Evolutionary conservation across 2,888 invertebrate genomes (phyloP).

Genomic region (Anagyrus pseudococci): DNA sequence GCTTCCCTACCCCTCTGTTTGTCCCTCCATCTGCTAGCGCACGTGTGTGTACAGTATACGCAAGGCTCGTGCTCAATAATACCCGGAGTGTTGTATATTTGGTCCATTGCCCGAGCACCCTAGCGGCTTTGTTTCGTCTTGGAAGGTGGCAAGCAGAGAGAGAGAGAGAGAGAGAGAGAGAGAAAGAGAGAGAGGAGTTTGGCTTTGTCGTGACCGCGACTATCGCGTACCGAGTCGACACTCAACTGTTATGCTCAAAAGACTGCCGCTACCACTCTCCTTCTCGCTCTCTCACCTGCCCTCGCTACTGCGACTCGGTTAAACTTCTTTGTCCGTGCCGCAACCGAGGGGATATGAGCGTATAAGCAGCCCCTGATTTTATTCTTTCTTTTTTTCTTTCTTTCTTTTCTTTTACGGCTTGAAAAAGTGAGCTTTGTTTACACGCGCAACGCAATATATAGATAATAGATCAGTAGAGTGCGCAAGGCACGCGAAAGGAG

Average conservation of each 20-base stretch:
- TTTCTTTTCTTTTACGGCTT: neutral
- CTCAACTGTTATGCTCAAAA: too few relatives aligned
- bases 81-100: too few relatives aligned
- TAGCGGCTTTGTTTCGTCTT: constrained; percentile 7
- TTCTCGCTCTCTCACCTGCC: neutral
- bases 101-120: neutral
- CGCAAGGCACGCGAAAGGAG: neutral
- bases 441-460: neutral
- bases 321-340: too few relatives aligned
- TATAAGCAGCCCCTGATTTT: neutral
- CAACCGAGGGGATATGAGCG: neutral
- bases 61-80: neutral
- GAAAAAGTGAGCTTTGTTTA: neutral
- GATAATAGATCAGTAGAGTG: neutral
- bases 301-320: too few relatives aligned
- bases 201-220: constrained; percentile 24
- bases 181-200: neutral
- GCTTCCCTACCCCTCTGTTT: too few relatives aligned
- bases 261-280: too few relatives aligned
- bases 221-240: neutral
- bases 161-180: neutral
- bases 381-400: neutral
- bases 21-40: too few relatives aligned
- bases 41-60: neutral
- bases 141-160: too few relatives aligned